A percentile compares a stretch with the other conserved stretches of the same genome.
These are phyloP conservation scores for Cylindroiulus punctatus DNA, from an alignment of 2,888 invertebrate genomes.

Conservation along the genomic window DNA sequence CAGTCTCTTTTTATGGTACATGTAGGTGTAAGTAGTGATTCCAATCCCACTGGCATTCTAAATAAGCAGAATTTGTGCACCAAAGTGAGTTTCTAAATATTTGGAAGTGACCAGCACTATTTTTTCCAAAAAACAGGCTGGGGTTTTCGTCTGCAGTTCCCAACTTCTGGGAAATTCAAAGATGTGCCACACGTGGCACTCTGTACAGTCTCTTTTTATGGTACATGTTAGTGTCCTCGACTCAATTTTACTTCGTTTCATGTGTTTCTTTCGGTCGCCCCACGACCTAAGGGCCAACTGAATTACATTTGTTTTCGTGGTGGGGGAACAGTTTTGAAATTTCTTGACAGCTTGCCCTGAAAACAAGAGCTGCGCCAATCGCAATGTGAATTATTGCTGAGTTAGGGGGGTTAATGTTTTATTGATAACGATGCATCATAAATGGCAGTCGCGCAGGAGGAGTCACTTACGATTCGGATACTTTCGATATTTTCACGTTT, in stretches of 20 bases:
- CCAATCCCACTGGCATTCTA: too few species aligned
- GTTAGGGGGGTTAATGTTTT: conserved; percentile 27
- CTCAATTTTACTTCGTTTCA: not conserved
- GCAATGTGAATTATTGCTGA: conserved; percentile 6
- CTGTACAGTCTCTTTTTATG: not conserved
- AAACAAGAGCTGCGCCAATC: not conserved
- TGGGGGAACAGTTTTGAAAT: not conserved
- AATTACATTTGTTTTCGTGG: not conserved
- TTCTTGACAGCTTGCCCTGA: not conserved
- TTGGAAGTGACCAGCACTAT: too few species aligned
- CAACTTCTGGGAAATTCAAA: too few species aligned
- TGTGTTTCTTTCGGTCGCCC: not conserved
- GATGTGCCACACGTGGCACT: not conserved
- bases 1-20: not conserved
- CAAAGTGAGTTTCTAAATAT: too few species aligned
- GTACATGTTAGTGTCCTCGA: not conserved
- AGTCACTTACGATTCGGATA: conserved; percentile 83
- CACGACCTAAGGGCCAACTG: not conserved
- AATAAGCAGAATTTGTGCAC: too few species aligned
- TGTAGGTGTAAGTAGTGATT: too few species aligned
- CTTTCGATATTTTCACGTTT: conserved; percentile 91
- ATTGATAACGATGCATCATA: conserved; percentile 29
- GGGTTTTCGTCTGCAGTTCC: too few species aligned
- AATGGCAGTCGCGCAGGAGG: not conserved
- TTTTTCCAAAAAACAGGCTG: too few species aligned